phyloP scores from a whole-genome alignment of 2,113 vertebrate species.

The Phocoena sinus region DNA sequence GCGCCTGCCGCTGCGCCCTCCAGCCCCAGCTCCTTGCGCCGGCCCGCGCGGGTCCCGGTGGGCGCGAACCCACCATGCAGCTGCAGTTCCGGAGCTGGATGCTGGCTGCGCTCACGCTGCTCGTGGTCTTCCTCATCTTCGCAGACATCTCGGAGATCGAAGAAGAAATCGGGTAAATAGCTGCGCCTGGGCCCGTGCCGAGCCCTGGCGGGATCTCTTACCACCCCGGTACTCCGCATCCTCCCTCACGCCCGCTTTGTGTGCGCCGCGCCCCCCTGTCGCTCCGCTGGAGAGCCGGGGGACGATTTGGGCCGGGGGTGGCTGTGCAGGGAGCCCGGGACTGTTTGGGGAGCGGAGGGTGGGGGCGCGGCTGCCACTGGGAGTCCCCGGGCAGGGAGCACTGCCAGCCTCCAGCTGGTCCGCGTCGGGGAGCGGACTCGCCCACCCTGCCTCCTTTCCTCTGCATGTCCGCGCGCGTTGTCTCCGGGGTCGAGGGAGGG shows the following conservation, averaged over 20 bases:
- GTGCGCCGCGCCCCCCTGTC: slow-evolving; percentile 44
- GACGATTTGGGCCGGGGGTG: background rate
- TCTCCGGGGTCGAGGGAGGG: slow-evolving; percentile 50
- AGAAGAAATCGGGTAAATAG: slow-evolving; percentile 88
- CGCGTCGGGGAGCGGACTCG: background rate
- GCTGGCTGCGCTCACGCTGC: slow-evolving; percentile 87
- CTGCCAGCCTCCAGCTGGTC: background rate
- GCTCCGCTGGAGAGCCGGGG: background rate
- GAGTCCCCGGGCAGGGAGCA: background rate
- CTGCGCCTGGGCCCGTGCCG: background rate
- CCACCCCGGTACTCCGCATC: background rate
- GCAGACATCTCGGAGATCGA: slow-evolving; percentile 93
- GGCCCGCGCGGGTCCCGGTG: slow-evolving; percentile 41
- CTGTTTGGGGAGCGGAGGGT: background rate
- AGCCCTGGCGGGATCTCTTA: slow-evolving; percentile 1
- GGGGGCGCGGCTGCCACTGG: background rate
- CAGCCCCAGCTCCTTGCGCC: slow-evolving; percentile 31
- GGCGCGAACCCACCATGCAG: slow-evolving; percentile 83
- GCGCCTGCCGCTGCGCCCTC: slow-evolving; percentile 31
- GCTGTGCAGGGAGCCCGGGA: background rate
- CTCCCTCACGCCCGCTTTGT: slow-evolving; percentile 54
- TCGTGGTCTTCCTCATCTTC: slow-evolving; percentile 88
- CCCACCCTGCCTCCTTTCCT: background rate
- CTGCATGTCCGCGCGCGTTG: background rate
- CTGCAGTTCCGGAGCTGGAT: slow-evolving; percentile 87